phyloP scores from a whole-genome alignment of 2,113 vertebrate genomes.

The Lota lota region DNA sequence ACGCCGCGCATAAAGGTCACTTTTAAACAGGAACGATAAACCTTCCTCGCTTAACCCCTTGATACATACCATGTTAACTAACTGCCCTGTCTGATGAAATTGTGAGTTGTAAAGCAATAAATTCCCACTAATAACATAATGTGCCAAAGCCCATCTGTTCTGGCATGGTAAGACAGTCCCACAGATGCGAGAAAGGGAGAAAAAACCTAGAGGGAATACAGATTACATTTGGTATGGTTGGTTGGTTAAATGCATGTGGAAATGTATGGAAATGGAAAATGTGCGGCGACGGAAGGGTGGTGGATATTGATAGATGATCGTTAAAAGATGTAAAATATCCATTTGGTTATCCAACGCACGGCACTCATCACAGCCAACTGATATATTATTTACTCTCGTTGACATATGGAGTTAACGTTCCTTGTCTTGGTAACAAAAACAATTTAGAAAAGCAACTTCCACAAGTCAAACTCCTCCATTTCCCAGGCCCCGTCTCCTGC shows the following conservation, averaged over 20 bases:
- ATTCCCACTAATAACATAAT: conserved; percentile 53
- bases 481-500: conserved; percentile 76
- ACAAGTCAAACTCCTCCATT: conserved; percentile 79
- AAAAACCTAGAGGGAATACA: conserved; percentile 31
- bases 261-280: conserved; percentile 1
- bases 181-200: conserved; percentile 42
- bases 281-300: conserved; percentile 44
- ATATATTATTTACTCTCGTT: conserved; percentile 75
- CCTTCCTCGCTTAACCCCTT: conserved; percentile 21
- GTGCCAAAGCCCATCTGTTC: conserved; percentile 54
- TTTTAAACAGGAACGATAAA: conserved; percentile 28
- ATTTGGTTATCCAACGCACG: conserved; percentile 66
- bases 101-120: conserved; percentile 45
- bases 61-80: conserved; percentile 34
- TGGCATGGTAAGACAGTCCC: conserved; percentile 31
- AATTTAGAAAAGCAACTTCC: conserved; percentile 82
- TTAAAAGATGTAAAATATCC: conserved; percentile 54
- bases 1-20: conserved; percentile 19
- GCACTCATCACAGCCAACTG: conserved; percentile 67
- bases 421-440: conserved; percentile 81
- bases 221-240: conserved; percentile 52
- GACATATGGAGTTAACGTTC: conserved; percentile 83
- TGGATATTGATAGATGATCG: conserved; percentile 58
- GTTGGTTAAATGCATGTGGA: conserved; percentile 34
- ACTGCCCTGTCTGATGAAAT: conserved; percentile 66